phyloP scores from a whole-genome alignment of 2,888 invertebrate species.

The Hololepta plana region DNA sequence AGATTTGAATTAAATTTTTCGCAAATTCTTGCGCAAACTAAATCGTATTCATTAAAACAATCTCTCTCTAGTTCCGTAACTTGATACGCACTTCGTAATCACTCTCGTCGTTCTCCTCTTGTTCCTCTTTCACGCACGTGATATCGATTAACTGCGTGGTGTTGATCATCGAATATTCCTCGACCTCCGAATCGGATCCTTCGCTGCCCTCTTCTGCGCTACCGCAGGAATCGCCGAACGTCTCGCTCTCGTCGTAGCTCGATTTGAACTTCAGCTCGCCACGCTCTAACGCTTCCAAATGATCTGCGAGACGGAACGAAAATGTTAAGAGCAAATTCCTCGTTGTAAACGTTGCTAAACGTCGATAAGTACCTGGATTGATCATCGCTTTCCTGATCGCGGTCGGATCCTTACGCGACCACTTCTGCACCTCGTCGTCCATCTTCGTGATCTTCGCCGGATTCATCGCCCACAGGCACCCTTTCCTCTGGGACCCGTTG shows the following conservation, averaged over 20 bases:
- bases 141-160: constrained; percentile 31
- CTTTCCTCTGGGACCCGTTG: constrained; percentile 69
- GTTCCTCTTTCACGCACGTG: constrained; percentile 32
- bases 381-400: constrained; percentile 90
- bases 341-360: not conserved
- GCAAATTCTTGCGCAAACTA: constrained; percentile 1
- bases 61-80: too few relatives aligned
- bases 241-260: constrained; percentile 25
- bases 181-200: constrained; percentile 34
- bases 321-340: not conserved
- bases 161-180: constrained; percentile 5
- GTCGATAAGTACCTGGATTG: constrained; percentile 53
- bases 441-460: constrained; percentile 88
- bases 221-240: constrained; percentile 35
- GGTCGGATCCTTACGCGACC: constrained; percentile 87
- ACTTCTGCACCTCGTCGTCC: constrained; percentile 96
- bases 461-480: constrained; percentile 94
- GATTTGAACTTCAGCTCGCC: constrained; percentile 75
- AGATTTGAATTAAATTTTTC: constrained; percentile 1
- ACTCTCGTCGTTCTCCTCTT: constrained; percentile 24
- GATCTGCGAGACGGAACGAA: constrained; percentile 31
- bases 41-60: not conserved
- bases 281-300: constrained; percentile 64
- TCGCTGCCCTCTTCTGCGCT: constrained; percentile 53
- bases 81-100: constrained; percentile 36